These are phyloP conservation scores for Papilio polytes DNA, from an alignment of 1,140 invertebrate genomes.

Conservation along the genomic window DNA sequence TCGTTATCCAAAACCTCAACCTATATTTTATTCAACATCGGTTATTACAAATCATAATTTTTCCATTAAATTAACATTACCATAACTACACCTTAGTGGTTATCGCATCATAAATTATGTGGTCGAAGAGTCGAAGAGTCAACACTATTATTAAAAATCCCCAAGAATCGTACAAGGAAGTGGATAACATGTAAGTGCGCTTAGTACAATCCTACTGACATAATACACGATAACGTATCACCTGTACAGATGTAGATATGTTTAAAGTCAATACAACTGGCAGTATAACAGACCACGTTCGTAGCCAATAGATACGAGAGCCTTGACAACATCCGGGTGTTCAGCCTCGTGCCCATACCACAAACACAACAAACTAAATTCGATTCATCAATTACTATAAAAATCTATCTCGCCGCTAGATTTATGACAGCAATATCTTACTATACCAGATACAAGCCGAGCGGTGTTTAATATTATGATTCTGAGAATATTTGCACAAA, in stretches of 20 bases:
- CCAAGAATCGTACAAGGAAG: neutral
- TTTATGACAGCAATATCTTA: conserved; percentile 20
- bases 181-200: neutral
- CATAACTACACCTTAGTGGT: neutral
- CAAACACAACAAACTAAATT: conserved; percentile 6
- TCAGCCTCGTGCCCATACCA: neutral
- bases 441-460: neutral
- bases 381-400: conserved; percentile 25
- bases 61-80: neutral
- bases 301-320: neutral
- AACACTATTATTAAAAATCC: neutral
- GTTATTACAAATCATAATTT: neutral
- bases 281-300: neutral
- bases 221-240: neutral
- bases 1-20: neutral
- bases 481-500: conserved; percentile 13
- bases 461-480: neutral
- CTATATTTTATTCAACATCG: neutral
- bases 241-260: neutral
- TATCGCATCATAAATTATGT: neutral
- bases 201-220: neutral
- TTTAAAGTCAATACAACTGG: neutral
- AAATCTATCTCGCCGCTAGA: neutral
- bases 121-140: too few species aligned
- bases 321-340: conserved; percentile 20